phyloP scores from a whole-genome alignment of 2,113 vertebrate genomes.

The Anoura caudifer region DNA sequence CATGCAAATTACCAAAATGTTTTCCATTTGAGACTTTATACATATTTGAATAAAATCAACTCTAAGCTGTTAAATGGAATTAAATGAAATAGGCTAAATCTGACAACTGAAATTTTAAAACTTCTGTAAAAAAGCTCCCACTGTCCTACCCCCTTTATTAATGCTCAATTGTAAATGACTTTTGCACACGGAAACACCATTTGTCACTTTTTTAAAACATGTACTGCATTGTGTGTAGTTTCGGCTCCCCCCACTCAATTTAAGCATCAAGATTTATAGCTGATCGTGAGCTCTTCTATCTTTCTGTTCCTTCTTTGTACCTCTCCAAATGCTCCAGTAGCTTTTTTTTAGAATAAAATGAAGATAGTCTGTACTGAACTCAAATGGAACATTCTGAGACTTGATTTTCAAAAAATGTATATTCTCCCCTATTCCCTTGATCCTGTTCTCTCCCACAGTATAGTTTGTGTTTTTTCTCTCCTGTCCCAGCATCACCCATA shows the following conservation, averaged over 20 bases:
- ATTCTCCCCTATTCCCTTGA: conserved; percentile 39
- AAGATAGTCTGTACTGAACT: conserved; percentile 65
- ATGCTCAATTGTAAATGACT: conserved; percentile 81
- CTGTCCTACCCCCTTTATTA: conserved; percentile 74
- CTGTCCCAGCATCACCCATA: conserved; percentile 57
- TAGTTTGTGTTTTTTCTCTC: conserved; percentile 37
- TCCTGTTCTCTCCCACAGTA: conserved; percentile 23
- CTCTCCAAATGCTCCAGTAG: conserved; percentile 78
- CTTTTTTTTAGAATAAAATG: conserved; percentile 73
- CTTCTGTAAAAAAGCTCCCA: conserved; percentile 61
- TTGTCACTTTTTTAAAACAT: conserved; percentile 81
- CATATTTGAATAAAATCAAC: conserved; percentile 76
- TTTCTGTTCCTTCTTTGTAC: conserved; percentile 78
- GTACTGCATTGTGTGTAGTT: conserved; percentile 72
- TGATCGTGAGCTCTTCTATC: conserved; percentile 76
- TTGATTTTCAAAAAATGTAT: conserved; percentile 61
- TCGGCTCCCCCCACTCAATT: conserved; percentile 78
- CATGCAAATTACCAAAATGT: conserved; percentile 76
- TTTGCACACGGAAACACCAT: conserved; percentile 80
- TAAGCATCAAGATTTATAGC: conserved; percentile 81
- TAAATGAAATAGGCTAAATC: conserved; percentile 60
- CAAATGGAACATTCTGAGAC: conserved; percentile 53
- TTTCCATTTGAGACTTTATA: conserved; percentile 72
- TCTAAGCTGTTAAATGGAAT: conserved; percentile 53
- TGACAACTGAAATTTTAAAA: conserved; percentile 69